Evolutionary conservation across 2,797 vertebrate species (phyloP), one percentile per base, ranked within the genome.

Genomic region (Semotilus atromaculatus): DNA sequence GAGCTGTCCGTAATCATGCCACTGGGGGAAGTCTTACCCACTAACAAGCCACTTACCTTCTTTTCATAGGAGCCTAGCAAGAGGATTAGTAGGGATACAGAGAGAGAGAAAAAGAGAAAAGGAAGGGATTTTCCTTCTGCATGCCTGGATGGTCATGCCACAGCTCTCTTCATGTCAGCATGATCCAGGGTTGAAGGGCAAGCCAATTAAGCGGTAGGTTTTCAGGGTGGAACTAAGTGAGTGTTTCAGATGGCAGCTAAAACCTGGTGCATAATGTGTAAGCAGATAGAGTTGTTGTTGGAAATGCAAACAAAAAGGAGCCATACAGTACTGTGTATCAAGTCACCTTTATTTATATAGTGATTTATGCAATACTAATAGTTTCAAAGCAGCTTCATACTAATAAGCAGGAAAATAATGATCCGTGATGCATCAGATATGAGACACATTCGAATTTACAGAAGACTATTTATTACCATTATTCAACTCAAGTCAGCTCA

Each of bases 1-100:
- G 67, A 66, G 53, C 19, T 83, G 76, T 58, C 67, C 51, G 53
- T 86, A 89, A 86, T 87, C 86, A 82, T 40, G 31, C 79, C 85
- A 76, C 73, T 77, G 62, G 60, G 66, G 84, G 85, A 85, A 87
- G 82, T 88, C 86, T 85, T 64, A 81, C 75, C 79, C 78, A 71
- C 79, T 71, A 81, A 81, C 84, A 86, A 88, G 88, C 88, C 82
- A 87, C 88, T 90, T 88, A 88, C 88, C 89, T 88, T 82, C 86
- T 89, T 86, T 87, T 85, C 85, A 86, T 88, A 84, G 87, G 72
- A 75, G 64, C 75, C 55, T 36, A 58, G 77, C 84, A 80, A 85
- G 84, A 88, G 87, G 86, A 90, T 90, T 86, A 90, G 81, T 55
- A 71, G 82, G 48, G 70, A 77, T 73, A 58, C 29, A 31, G 77